Conservation (phyloP, 2,888 invertebrate genomes). For the Drosophila paracracens region DNA sequence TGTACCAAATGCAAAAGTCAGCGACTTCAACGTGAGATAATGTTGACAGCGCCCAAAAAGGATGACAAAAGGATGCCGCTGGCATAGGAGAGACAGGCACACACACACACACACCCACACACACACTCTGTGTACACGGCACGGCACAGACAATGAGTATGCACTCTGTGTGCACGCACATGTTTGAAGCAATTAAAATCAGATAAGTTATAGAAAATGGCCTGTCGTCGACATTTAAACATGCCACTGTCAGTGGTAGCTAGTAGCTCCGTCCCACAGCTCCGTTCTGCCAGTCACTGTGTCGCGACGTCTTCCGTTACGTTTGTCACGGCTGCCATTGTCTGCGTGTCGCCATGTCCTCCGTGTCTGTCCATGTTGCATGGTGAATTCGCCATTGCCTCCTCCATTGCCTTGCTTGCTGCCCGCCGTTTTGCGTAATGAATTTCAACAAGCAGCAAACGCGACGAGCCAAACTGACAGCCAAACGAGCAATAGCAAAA, state of each 20-base stretch:
- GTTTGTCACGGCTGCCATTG: slow-evolving; percentile 73
- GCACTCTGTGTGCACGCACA: slow-evolving; percentile 57
- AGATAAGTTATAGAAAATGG: slow-evolving; percentile 82
- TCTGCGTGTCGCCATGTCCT: slow-evolving; percentile 20
- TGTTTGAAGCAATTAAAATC: slow-evolving; percentile 83
- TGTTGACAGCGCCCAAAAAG: slow-evolving; percentile 74
- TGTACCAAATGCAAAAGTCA: slow-evolving; percentile 6
- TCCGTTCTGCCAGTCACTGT: neutral
- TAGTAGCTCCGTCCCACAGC: neutral
- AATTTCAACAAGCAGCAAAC: slow-evolving; percentile 70
- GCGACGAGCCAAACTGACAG: slow-evolving; percentile 59
- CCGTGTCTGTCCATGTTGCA: slow-evolving; percentile 34
- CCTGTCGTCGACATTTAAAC: slow-evolving; percentile 80
- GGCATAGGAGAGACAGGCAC: slow-evolving; percentile 23
- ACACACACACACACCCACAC: slow-evolving; percentile 15
- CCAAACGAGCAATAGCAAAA: slow-evolving; percentile 46
- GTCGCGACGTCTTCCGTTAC: slow-evolving; percentile 68
- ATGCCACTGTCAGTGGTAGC: slow-evolving; percentile 56
- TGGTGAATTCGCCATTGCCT: slow-evolving; percentile 11
- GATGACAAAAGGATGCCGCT: slow-evolving; percentile 46
- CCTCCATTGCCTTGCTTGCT: slow-evolving; percentile 22
- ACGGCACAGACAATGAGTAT: slow-evolving; percentile 41
- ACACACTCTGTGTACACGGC: neutral
- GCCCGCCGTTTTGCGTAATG: slow-evolving; percentile 67
- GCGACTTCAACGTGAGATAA: slow-evolving; percentile 66